phyloP scores from a whole-genome alignment of 2,113 vertebrate genomes.

The Bothrops jararaca region DNA sequence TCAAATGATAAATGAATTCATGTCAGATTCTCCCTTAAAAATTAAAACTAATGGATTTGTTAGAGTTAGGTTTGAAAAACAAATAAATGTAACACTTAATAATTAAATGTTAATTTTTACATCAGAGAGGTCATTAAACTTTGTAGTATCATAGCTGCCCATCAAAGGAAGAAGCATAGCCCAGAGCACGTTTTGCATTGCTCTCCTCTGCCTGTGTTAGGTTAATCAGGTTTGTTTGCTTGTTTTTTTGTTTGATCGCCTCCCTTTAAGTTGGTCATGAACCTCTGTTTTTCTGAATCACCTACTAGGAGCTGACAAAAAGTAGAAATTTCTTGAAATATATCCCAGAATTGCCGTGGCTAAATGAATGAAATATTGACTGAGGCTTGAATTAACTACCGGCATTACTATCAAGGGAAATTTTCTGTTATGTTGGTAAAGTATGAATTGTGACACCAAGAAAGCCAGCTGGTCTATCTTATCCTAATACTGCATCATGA shows the following conservation, averaged over 20 bases:
- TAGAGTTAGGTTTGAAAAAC: background rate
- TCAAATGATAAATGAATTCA: background rate
- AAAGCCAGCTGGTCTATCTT: background rate
- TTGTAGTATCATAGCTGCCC: background rate
- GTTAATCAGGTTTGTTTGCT: background rate
- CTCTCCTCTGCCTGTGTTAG: background rate
- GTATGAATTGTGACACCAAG: background rate
- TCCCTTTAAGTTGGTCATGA: background rate
- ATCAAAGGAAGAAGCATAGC: background rate
- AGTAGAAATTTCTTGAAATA: background rate
- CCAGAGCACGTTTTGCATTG: background rate
- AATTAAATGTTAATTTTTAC: background rate
- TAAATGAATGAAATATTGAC: background rate
- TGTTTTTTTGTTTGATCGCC: background rate
- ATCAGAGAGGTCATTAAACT: background rate
- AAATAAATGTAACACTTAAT: background rate
- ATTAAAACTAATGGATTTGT: background rate
- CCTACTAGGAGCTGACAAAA: background rate
- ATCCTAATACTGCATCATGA: background rate
- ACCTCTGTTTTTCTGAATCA: background rate
- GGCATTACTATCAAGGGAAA: background rate
- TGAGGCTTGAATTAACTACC: background rate
- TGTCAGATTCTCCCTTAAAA: background rate
- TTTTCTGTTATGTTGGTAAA: background rate
- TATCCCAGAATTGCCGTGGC: background rate